Evolutionary conservation across 2,113 vertebrate genomes (phyloP), one percentile per base, ranked within the genome.

Genomic region (Terrapene triunguis): DNA sequence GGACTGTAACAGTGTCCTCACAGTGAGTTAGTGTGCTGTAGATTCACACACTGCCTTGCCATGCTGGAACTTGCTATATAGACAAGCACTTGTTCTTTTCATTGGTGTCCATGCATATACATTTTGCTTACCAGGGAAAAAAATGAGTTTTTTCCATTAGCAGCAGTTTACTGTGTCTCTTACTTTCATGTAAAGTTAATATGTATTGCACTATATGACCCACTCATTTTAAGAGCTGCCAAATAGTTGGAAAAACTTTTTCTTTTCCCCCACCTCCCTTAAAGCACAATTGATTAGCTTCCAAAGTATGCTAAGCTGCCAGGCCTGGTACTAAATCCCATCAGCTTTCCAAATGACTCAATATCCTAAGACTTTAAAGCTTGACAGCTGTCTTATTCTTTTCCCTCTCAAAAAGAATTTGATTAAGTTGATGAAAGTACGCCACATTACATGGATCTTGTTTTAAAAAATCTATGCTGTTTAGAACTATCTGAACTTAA

Each of bases 161-260:
- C 42, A 87, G 8, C 27, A 24, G 21, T 80, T 86, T 44, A 79
- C 76, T 48, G 14, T 51, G 29, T 48, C 5, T 79, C 12, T 53
- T 54, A 54, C 38, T 82, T 55, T 24, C 35, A 29, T 82, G 25
- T 38, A 38, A 13, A 29, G 24, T 82, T 3, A 53, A 91, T 44
- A 7, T 50, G 7, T 10, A 0, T 91, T 80, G 76, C 35, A 6
- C 10, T 21, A 0, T n/a, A 47, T 59, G 2, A 7, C 47, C 25
- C 50, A 1, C 80, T 84, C 82, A 8, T 62, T 92, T 87, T 57
- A 29, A 50, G 57, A 86, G 25, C 0, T 24, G 2, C 7, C 24
- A 25, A 44, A 24, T 12, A 9, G 2, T 0, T 2, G 0, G 1
- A 14, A 17, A 24, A 0, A 1, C 3, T 25, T 16, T 44, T 79